phyloP scores from a whole-genome alignment of 2,888 invertebrate genomes.

The Phlogophora meticulosa region DNA sequence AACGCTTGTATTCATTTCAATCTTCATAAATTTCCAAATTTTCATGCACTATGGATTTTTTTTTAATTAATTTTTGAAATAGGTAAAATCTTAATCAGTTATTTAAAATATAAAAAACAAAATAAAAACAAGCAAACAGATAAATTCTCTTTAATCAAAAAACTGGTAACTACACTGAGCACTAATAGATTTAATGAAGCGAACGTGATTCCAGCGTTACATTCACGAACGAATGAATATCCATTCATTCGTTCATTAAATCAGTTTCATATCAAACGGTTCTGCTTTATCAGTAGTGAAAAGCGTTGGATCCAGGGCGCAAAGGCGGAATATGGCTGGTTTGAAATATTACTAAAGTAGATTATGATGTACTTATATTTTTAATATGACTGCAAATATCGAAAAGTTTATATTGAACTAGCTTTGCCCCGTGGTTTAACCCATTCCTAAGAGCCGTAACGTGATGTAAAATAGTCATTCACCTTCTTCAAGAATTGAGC shows the following conservation, averaged over 20 bases:
- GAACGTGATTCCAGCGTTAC: constrained; percentile 78
- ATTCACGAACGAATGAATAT: constrained; percentile 82
- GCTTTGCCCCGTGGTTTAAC: no score
- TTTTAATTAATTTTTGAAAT: no score
- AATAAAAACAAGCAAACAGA: constrained; percentile 22
- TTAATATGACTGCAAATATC: neutral
- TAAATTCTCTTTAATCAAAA: constrained; percentile 49
- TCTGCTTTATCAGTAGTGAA: constrained; percentile 71
- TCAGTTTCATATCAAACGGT: constrained; percentile 76
- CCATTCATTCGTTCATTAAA: constrained; percentile 83
- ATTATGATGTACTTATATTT: neutral
- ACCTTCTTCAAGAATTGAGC: no score
- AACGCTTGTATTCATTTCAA: no score
- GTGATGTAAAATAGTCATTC: no score
- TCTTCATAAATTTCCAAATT: no score
- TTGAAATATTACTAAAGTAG: constrained; percentile 28
- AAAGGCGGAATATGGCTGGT: constrained; percentile 37
- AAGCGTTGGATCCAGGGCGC: constrained; percentile 36
- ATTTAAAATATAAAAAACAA: neutral
- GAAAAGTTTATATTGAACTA: neutral
- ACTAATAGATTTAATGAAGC: constrained; percentile 77
- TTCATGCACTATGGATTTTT: no score
- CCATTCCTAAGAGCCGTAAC: no score
- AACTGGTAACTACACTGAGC: constrained; percentile 62
- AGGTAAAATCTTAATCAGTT: no score